Evolutionary conservation across 2,888 invertebrate species (phyloP), one percentile per base, ranked within the genome.

Genomic region (Heliconius charithonia): DNA sequence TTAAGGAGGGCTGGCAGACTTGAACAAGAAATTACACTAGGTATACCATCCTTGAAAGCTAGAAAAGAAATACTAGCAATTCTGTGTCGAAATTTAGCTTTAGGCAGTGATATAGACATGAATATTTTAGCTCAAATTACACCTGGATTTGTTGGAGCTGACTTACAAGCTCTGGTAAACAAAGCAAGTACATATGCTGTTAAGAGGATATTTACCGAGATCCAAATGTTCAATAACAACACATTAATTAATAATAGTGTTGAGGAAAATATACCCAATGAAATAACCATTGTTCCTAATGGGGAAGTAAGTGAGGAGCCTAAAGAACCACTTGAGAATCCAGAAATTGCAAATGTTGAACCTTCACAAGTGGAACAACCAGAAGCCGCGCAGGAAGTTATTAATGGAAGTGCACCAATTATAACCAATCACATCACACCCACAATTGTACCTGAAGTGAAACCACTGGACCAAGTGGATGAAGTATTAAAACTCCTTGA

Each of bases 101-200:
- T 99, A 70, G 94, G 96, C 80, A 92, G 96, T 3, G 96, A 97
- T 85, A 96, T 99, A 84, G 96, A 97, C 89, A 96, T 97, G 86
- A 93, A 96, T 78, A 92, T 95, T 74, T 92, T 99, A 81, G 98
- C 99, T 37, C 96, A 97, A 85, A 95, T 97, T 75, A 99, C 99
- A 12, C 99, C 99, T 0, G 99, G 99, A 0, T 99, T 97, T 95
- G 99, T 99, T 59, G 99, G 99, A 22, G 99, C 98, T 7, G 99
- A 99, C 95, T 94, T 99, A 83, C 96, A 97, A 89, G 97, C 98
- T 0, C 94, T 99, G 76, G 96, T 97, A 0, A 96, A 98, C 82
- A 98, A 98, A 91, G 98, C 99, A 3, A 98, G 98, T 16, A 97
- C 98, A 89, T 96, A 96, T 84, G 98, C 99, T 69, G 97, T 98